A percentile compares a stretch with the other conserved stretches of the same genome.
Conservation (phyloP, 2,797 vertebrate species). For the Gadopsis bispinosus region DNA sequence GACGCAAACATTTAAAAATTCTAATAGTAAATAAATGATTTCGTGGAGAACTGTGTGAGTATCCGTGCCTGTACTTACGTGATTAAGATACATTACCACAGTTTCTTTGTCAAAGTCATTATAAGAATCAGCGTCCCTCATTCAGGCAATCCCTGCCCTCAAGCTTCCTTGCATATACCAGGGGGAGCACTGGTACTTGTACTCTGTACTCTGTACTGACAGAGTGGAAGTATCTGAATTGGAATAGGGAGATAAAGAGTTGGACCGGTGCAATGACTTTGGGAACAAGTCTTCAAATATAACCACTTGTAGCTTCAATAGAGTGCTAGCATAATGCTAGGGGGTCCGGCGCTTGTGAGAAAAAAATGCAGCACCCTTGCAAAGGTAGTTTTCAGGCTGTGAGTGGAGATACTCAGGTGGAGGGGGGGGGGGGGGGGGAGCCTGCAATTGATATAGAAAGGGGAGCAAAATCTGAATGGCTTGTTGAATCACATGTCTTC, state of each 20-base stretch:
- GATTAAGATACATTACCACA: background rate
- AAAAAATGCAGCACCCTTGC: no score
- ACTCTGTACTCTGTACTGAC: background rate
- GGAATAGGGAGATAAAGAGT: background rate
- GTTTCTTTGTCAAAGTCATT: background rate
- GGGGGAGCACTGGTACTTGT: background rate
- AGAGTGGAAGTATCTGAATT: background rate
- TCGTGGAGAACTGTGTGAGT: background rate
- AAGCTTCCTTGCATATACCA: background rate
- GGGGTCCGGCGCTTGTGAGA: no score
- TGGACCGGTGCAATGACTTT: background rate
- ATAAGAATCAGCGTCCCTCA: background rate
- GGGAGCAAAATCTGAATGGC: no score
- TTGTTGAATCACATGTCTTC: no score
- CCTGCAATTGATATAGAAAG: no score
- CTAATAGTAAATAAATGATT: background rate
- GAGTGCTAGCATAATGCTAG: no score
- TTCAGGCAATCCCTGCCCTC: background rate
- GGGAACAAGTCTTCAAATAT: conserved; percentile 4
- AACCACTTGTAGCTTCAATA: background rate
- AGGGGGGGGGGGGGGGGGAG: no score
- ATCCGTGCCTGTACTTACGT: background rate
- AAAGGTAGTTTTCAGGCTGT: no score
- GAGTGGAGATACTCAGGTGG: no score
- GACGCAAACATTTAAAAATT: background rate